Base-by-base conservation (phyloP, 2,797 vertebrate species). In the Selene dorsalis region DNA sequence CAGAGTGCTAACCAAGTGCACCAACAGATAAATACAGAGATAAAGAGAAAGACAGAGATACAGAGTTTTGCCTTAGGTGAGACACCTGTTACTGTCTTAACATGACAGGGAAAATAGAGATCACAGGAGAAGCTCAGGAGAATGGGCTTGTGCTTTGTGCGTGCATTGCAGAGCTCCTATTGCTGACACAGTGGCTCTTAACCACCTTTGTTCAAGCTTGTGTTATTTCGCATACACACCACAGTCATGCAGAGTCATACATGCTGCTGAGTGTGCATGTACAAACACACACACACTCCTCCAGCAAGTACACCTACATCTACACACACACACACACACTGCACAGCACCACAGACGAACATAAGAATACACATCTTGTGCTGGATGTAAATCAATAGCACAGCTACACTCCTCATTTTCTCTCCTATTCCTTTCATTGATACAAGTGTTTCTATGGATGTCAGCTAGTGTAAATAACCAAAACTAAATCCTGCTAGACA, bases 31-130 rank as follows among this genome's bases (percentile, higher is more conserved):
- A 84, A 87, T 77, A 67, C 61, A 77, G 75, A 82, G 81, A 90
- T 81, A 69, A 88, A 91, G 80, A 58, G 28, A 48, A 52, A 87
- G 84, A 88, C 79, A 83, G 79, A 58, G 85, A 91, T 88, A 73
- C 84, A 84, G 73, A 84, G 82, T 84, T 87, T 89, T 81, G 91
- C 90, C 92, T 87, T 47, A 91, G 91, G 91, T 90, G 84, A 91
- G 91, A 93, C 89, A 93, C 89, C 87, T 91, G 89, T 92, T 93
- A 91, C 85, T 78, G 76, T 84, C 83, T 82, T 70, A 75, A 91
- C 87, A 91, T 90, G 89, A 92, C 87, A 89, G 79, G 83, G 75
- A 83, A 87, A 77, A 82, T 1, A 68, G 61, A 88, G 86, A 92
- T 92, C 90, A 90, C 77, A 91, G 75, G 78, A 69, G 82, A 77